phyloP scores from a whole-genome alignment of 1,140 invertebrate genomes.

The Kradibia gibbosae region DNA sequence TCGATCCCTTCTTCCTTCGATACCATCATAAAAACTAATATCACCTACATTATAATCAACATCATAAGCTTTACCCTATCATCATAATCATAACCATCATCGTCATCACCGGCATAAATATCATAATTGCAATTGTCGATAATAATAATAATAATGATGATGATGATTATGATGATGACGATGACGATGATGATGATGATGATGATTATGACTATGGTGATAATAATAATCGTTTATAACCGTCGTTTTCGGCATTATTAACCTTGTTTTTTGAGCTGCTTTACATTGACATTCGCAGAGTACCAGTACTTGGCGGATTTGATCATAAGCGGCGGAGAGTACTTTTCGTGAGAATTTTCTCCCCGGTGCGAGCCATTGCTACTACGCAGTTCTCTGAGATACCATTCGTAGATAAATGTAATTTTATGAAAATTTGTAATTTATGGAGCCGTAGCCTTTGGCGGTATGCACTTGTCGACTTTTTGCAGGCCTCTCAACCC shows the following conservation, averaged over 20 bases:
- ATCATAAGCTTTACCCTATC: not conserved
- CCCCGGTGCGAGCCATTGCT: not conserved
- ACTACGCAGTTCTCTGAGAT: not conserved
- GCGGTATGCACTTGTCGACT: not conserved
- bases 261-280: not conserved
- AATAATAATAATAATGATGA: too few relatives aligned
- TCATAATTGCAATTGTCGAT: not conserved
- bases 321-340: not conserved
- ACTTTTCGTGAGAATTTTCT: conserved; percentile 5
- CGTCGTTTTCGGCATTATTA: not conserved
- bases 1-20: not conserved
- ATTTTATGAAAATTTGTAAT: conserved; percentile 30
- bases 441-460: conserved; percentile 3
- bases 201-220: not conserved
- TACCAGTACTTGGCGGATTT: not conserved
- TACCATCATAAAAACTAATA: not conserved
- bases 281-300: not conserved
- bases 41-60: not conserved
- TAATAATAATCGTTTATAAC: not conserved
- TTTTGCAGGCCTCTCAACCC: not conserved
- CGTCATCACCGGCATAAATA: not conserved
- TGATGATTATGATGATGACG: not conserved
- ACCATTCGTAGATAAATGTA: conserved; percentile 18
- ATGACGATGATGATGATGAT: not conserved
- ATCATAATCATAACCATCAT: not conserved